Conservation (phyloP, 2,113 vertebrate genomes). For the Myotis yumanensis region DNA sequence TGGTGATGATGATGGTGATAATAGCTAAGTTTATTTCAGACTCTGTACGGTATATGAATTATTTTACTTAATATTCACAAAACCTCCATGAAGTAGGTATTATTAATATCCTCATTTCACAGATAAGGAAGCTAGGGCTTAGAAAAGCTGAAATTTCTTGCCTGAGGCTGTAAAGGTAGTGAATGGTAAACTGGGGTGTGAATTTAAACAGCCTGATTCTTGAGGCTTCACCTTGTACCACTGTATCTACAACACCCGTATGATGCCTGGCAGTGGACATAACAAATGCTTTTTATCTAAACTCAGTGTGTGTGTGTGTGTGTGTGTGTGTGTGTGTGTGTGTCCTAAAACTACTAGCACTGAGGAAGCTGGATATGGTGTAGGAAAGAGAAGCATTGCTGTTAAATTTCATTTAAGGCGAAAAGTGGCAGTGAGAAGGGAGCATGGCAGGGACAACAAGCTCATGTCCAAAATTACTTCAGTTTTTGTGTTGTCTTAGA, state of each 20-base stretch:
- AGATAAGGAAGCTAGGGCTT: not conserved
- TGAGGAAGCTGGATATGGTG: not conserved
- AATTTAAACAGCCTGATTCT: not conserved
- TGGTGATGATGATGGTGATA: too few species aligned
- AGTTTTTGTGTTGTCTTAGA: not conserved
- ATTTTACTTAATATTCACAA: not conserved
- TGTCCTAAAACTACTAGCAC: not conserved
- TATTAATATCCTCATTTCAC: not conserved
- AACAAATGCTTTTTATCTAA: not conserved
- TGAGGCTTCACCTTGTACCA: not conserved
- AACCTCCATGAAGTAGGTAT: not conserved
- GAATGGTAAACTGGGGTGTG: not conserved
- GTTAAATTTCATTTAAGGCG: not conserved
- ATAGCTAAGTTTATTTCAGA: not conserved
- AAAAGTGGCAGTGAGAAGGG: not conserved
- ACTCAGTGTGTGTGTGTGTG: not conserved
- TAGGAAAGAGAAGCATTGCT: not conserved
- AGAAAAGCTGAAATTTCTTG: not conserved
- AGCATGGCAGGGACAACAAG: not conserved
- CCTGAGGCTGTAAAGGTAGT: not conserved
- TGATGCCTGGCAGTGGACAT: not conserved
- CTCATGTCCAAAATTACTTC: not conserved
- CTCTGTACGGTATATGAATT: not conserved
- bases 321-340: not conserved
- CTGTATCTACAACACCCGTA: not conserved